Base-by-base conservation (phyloP, 2,888 invertebrate genomes). In the Kryphioiulus occultus region DNA sequence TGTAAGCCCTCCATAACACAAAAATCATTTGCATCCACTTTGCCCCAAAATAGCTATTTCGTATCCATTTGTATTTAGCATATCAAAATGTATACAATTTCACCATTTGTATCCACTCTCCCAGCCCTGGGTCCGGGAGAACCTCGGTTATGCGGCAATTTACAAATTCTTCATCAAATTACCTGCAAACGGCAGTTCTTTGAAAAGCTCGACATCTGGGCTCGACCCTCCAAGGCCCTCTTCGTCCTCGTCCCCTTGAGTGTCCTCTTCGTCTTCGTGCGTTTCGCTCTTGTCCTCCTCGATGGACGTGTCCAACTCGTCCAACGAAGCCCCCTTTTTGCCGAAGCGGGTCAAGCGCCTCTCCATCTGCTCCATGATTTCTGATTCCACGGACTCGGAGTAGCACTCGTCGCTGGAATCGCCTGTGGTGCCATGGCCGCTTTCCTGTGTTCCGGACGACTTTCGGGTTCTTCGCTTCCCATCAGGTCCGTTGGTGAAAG, bases 381-480 rank as follows among this genome's bases (percentile, higher is more conserved):
- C 87, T 2, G 39, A 87, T 30, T 87, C 82, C 32, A 30, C 87
- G n/a, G 44, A 68, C 22, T 88, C 88, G 39, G 85, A 87, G 78
- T 89, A 88, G n/a, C 88, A 85, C 35, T 85, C 88, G 44, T 89
- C 89, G 88, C 88, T 89, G 2, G 88, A 88, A 9, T 89, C 88
- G 39, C 89, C 89, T 17, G 89, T 88, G 0, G 88, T 88, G 68
- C 35, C 87, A 4, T 47, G 85, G 39, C 85, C 85, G 39, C 85
- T 44, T 39, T 42, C 85, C 53, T 47, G 42, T 15, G 78, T 42
- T n/a, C 88, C 89, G 15, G 89, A 89, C 68, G 88, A 89, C 47
- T 88, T 88, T 2, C 89, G 87, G 5, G 88, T 87, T 82, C 88
- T 86, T 35, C 85, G 83, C 30, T 86, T 88, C n/a, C 89, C 87